Evolutionary conservation across 2,113 vertebrate species (phyloP), one percentile per base, ranked within the genome.

Genomic region (Gnathonemus longibarbis): DNA sequence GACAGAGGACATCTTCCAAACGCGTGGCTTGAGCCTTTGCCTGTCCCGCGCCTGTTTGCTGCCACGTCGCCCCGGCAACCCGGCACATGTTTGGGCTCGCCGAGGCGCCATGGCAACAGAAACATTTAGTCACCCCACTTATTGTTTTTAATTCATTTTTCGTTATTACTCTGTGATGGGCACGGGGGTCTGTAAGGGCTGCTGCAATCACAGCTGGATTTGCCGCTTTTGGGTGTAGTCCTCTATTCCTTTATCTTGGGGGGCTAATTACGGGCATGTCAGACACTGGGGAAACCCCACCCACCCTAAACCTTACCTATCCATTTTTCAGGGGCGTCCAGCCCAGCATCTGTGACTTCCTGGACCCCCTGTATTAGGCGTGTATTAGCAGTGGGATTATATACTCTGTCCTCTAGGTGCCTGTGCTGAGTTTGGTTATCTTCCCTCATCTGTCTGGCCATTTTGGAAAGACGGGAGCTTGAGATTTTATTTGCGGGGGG

Each of bases 81-180:
- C 89, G 49, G 91, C 93, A 92, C 88, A 91, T 95, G 94, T 95
- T 94, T 93, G 91, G 90, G 80, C 92, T 89, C 46, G 15, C 89
- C 56, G 27, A 84, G 90, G 90, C 84, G 17, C 94, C 91, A 93
- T 93, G 90, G 93, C 91, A 95, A 93, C 92, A 89, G 87, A 77
- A 93, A 84, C 88, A 87, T 89, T 90, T 93, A 91, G 91, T 92
- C 91, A 91, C 74, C 50, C 90, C 46, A 52, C 83, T 91, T 91
- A 89, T 90, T 90, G 70, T 90, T 58, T 90, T 89, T 92, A 46
- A 91, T 91, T 92, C 52, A 49, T 86, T 89, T 92, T 90, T 91
- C 85, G 77, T 6, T 80, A 80, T 89, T 24, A 31, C 88, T 86
- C 17, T 15, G 21, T 1, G 48, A 49, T n/a, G 70, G 86, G 89